A percentile compares a stretch with the other conserved stretches of the same genome.
Conservation (phyloP, 2,113 vertebrate genomes). For the Malaclemys terrapin region DNA sequence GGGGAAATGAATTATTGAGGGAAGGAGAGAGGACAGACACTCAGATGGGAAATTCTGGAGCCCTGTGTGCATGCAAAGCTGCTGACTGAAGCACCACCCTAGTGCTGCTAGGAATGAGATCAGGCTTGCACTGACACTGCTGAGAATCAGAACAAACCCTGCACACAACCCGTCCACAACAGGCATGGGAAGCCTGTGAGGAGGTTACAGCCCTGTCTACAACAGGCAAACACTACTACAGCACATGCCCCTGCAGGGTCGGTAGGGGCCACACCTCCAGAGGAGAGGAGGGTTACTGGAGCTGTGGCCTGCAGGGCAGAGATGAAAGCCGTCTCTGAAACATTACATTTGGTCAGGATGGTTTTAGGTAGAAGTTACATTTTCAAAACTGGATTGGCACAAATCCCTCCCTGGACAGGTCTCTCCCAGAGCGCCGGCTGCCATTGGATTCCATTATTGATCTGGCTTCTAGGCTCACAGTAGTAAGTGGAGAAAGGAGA, state of each 20-base stretch:
- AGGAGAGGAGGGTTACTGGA: neutral
- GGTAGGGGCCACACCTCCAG: neutral
- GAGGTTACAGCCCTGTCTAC: neutral
- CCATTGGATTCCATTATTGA: neutral
- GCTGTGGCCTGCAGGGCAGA: too few species aligned
- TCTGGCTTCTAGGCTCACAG: neutral
- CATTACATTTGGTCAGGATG: neutral
- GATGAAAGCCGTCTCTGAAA: neutral
- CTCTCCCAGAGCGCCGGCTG: too few species aligned
- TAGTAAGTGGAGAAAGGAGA: neutral
- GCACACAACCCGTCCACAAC: neutral
- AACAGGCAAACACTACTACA: neutral
- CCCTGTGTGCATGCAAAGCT: neutral
- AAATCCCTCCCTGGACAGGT: neutral
- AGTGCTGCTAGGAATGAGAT: neutral
- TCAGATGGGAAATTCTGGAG: neutral
- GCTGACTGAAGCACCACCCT: too few species aligned
- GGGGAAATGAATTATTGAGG: neutral
- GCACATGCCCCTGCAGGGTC: neutral
- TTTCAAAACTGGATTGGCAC: neutral
- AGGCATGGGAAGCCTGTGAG: neutral
- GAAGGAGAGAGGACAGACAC: neutral
- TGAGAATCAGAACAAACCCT: neutral
- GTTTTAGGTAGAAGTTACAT: neutral
- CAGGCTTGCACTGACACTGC: neutral